A percentile compares a stretch with the other conserved stretches of the same genome.
Evolutionary conservation across 2,113 vertebrate genomes (phyloP).

Genomic region (Vidua macroura): DNA sequence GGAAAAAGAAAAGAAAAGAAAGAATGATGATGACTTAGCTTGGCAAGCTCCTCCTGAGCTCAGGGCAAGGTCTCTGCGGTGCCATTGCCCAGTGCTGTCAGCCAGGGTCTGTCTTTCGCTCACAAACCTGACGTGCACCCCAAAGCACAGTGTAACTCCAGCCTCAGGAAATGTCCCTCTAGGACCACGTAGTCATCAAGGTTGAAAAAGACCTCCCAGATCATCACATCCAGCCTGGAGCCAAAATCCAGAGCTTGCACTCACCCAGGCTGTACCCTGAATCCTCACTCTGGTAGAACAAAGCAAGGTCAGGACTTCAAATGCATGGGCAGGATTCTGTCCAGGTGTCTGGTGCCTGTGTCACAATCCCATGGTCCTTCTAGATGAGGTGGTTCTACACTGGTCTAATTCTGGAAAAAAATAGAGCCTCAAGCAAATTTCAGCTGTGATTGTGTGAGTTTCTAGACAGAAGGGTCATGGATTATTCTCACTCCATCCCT

Average conservation of each 20-base stretch:
- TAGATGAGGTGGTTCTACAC: neutral
- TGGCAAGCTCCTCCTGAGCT: neutral
- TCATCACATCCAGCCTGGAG: neutral
- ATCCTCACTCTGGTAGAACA: neutral
- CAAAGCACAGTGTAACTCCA: neutral
- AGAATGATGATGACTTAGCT: neutral
- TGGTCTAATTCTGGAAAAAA: neutral
- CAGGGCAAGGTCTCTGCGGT: neutral
- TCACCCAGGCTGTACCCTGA: neutral
- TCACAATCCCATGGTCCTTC: neutral
- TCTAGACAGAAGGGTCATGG: neutral
- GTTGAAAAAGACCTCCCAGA: neutral
- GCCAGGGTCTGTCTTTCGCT: neutral
- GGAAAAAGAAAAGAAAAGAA: neutral
- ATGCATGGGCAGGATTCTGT: neutral
- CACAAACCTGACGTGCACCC: neutral
- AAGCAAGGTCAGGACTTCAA: neutral
- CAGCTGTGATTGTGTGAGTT: neutral
- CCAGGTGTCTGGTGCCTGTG: neutral
- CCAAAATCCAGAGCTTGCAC: neutral
- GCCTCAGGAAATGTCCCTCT: neutral
- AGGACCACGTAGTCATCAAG: no score
- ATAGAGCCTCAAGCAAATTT: neutral
- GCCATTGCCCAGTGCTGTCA: neutral
- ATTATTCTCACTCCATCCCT: neutral